Conservation (phyloP, 1,140 invertebrate genomes). For the Rhagoletis zephyria region DNA sequence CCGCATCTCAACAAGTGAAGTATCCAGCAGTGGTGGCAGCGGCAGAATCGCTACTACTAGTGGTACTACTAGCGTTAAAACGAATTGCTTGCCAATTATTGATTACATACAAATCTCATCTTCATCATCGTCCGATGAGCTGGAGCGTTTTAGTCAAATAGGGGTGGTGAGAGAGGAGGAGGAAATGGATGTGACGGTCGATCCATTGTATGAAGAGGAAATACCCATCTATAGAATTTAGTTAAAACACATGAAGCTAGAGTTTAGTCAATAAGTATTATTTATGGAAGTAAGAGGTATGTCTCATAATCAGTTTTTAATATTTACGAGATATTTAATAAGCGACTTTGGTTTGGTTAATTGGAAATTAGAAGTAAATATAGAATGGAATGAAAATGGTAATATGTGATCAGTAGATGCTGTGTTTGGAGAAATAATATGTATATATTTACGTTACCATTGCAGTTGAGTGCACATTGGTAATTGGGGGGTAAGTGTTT, state of each 20-base stretch:
- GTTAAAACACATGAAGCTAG: neutral
- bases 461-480: too few relatives aligned
- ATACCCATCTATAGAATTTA: conserved; percentile 49
- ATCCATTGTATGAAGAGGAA: conserved; percentile 55
- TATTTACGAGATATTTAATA: too few relatives aligned
- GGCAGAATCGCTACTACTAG: neutral
- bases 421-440: too few relatives aligned
- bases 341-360: too few relatives aligned
- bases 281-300: neutral
- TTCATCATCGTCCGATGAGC: conserved; percentile 30
- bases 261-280: neutral
- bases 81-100: neutral
- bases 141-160: neutral
- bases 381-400: neutral
- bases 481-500: neutral
- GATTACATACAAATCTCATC: conserved; percentile 56
- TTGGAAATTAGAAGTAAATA: neutral
- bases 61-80: neutral
- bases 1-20: conserved; percentile 52
- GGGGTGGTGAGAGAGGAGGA: neutral
- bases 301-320: neutral
- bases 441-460: too few relatives aligned
- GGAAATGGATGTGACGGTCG: neutral
- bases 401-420: neutral
- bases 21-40: neutral